Conservation (phyloP, 2,113 vertebrate species). For the Dicerorhinus sumatrensis region DNA sequence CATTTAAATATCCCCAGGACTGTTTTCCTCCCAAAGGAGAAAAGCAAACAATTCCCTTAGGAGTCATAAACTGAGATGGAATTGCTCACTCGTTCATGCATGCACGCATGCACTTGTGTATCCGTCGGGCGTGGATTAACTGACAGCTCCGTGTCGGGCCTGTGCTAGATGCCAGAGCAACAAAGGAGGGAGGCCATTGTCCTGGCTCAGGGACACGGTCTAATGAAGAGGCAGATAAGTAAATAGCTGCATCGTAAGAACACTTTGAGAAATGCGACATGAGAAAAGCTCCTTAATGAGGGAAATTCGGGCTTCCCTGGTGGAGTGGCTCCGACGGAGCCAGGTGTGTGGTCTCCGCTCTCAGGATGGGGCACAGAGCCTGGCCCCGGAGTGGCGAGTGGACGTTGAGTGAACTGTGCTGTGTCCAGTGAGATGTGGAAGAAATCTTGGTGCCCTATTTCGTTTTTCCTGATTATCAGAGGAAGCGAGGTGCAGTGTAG, state of each 20-base stretch:
- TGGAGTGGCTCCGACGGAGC: rapidly evolving
- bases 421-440: rapidly evolving
- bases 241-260: neutral
- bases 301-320: neutral
- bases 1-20: neutral
- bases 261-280: neutral
- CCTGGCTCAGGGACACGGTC: no score
- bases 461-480: rapidly evolving
- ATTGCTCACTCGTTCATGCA: rapidly evolving
- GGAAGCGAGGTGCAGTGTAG: rapidly evolving
- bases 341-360: rapidly evolving
- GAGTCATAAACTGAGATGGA: neutral
- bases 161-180: rapidly evolving
- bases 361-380: neutral
- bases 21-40: neutral
- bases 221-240: rapidly evolving
- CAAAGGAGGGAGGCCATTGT: no score
- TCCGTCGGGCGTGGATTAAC: rapidly evolving
- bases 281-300: neutral
- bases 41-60: rapidly evolving
- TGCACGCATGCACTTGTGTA: rapidly evolving
- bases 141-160: rapidly evolving
- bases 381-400: rapidly evolving
- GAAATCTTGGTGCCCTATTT: rapidly evolving
- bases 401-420: rapidly evolving